Percentiles rank a stretch among this genome's conserved stretches.
Evolutionary conservation across 2,888 invertebrate genomes (phyloP).

Genomic region (Zootermopsis nevadensis): DNA sequence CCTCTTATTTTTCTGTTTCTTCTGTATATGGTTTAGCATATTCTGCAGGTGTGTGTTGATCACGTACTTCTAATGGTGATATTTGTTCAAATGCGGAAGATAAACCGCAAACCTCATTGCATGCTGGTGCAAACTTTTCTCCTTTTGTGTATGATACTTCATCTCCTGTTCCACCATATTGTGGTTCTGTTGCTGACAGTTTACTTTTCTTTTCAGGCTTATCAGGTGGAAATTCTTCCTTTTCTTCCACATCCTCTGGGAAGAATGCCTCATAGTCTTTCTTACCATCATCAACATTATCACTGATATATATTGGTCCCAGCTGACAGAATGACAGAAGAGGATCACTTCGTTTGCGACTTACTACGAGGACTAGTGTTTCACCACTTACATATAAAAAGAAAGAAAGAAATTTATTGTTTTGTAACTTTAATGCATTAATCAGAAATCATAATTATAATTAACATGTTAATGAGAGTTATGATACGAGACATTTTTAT

Average conservation of each 20-base stretch:
- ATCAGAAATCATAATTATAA: too few relatives aligned
- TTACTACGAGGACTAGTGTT: conserved; percentile 76
- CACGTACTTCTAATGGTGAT: neutral
- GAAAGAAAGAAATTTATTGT: neutral
- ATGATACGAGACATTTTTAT: too few relatives aligned
- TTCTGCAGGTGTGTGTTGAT: neutral
- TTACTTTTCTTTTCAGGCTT: neutral
- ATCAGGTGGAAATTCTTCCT: conserved; percentile 61
- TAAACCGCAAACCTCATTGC: neutral
- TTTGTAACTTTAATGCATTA: too few relatives aligned
- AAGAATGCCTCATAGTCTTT: conserved; percentile 76
- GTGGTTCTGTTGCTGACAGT: neutral
- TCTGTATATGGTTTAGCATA: too few relatives aligned
- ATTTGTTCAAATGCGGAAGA: neutral
- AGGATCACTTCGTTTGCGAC: conserved; percentile 72
- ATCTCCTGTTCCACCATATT: neutral
- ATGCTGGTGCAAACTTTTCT: neutral
- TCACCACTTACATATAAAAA: conserved; percentile 66
- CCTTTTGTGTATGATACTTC: neutral
- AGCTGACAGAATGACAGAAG: conserved; percentile 72
- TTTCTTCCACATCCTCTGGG: conserved; percentile 71
- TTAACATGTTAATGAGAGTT: too few relatives aligned
- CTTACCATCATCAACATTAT: conserved; percentile 72
- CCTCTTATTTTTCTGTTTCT: too few relatives aligned
- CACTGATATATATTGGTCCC: conserved; percentile 77